These are phyloP conservation scores for Drosophila bipectinata DNA, from an alignment of 1,140 invertebrate genomes.

Conservation along the genomic window DNA sequence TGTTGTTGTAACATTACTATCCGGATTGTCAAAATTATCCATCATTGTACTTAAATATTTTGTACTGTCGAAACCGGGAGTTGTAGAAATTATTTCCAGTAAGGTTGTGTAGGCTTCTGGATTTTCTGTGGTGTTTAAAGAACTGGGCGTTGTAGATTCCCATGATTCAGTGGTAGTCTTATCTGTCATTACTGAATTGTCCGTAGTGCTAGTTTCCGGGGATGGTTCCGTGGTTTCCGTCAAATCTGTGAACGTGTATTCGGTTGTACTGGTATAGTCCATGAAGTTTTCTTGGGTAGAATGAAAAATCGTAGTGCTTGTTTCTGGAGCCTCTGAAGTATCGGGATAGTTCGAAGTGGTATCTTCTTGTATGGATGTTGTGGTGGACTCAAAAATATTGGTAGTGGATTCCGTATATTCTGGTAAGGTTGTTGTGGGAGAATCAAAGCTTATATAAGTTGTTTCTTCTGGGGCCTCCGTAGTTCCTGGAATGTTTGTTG, in stretches of 20 bases:
- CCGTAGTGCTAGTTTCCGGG: conserved; percentile 2
- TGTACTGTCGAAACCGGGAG: conserved; percentile 30
- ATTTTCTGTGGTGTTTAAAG: conserved; percentile 16
- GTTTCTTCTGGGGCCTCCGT: neutral
- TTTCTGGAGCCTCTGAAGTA: too few species aligned
- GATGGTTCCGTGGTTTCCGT: too few species aligned
- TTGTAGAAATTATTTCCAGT: conserved; percentile 51
- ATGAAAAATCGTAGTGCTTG: too few species aligned
- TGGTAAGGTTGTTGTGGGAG: neutral
- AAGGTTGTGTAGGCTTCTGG: conserved; percentile 23
- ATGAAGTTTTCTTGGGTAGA: too few species aligned
- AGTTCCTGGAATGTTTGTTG: neutral
- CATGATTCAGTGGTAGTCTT: neutral
- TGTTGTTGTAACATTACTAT: neutral
- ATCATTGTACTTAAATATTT: neutral
- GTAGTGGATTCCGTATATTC: neutral
- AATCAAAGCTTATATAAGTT: too few species aligned
- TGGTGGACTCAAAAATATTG: neutral
- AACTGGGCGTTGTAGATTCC: conserved; percentile 5
- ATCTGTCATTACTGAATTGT: neutral
- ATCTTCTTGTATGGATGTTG: neutral
- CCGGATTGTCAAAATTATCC: conserved; percentile 4
- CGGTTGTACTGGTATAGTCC: neutral
- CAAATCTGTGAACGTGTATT: too few species aligned
- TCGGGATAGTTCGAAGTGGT: too few species aligned